These are phyloP conservation scores for Amazona vittata DNA, from an alignment of 2,113 vertebrate species.

Conservation along the genomic window DNA sequence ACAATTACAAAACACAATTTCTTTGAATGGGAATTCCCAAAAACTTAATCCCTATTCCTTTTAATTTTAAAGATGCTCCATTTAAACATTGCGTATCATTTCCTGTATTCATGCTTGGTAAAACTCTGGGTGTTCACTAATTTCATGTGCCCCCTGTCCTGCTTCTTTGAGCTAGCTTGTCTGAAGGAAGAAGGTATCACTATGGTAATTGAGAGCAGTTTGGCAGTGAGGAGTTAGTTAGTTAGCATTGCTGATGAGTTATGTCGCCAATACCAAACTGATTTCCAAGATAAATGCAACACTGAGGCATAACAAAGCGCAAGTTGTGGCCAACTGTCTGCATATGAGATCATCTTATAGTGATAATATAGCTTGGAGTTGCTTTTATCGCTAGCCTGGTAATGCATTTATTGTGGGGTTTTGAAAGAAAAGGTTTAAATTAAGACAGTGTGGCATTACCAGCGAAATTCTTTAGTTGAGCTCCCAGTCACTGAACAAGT, in stretches of 20 bases:
- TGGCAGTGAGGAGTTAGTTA: not conserved
- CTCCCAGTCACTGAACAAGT: not conserved
- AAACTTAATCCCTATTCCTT: not conserved
- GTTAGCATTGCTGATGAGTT: conserved; percentile 43
- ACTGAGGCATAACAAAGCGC: conserved; percentile 17
- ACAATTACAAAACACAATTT: not conserved
- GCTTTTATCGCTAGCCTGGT: not conserved
- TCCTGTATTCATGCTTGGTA: not conserved
- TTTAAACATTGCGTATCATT: not conserved
- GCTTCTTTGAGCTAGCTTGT: not conserved
- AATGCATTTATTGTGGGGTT: not conserved
- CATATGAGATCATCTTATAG: not conserved
- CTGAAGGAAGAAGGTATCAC: not conserved
- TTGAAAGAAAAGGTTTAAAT: not conserved
- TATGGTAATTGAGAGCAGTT: not conserved
- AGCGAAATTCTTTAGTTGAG: not conserved
- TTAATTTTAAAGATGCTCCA: not conserved
- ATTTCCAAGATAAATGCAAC: conserved; percentile 43
- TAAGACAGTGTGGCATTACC: not conserved
- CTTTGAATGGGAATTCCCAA: not conserved
- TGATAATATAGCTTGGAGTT: not conserved
- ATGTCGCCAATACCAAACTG: conserved; percentile 23
- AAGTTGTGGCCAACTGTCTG: conserved; percentile 23
- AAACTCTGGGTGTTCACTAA: not conserved
- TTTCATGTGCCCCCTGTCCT: not conserved